Base-by-base conservation (phyloP, 2,797 vertebrate species). In the Typhlichthys eigenmanni region DNA sequence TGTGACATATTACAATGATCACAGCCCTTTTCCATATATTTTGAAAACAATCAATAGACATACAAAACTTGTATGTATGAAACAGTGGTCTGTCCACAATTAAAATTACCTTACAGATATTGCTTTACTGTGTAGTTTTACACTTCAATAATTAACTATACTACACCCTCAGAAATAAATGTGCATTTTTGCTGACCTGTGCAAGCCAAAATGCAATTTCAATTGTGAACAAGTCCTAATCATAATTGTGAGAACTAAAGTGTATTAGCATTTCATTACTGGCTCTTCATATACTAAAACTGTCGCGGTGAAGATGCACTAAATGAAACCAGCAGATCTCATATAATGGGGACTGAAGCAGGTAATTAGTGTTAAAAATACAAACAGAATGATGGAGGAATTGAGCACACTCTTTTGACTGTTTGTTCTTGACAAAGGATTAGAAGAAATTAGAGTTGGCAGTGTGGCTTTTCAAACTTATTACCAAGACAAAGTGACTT, bases 401-500 rank as follows among this genome's bases (percentile, higher is more conserved):
- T 82, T 70, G 6, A 50, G 72, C 71, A 72, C 77, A 75, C 70
- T 78, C 68, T 66, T 80, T 73, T 86, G 29, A 76, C 77, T 85
- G 75, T 77, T 79, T 89, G 84, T 87, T 90, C 85, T 69, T 79
- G 82, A 70, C 78, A 75, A 71, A 71, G 86, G 87, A 91, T 89
- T 90, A 83, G 61, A 80, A 82, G 71, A 84, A 85, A 89, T 71
- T 77, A 83, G 80, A 90, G 65, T 75, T 54, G 76, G 74, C 74
- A 68, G 72, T 69, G 72, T 69, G 62, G 66, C 76, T 84, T 84
- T 83, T 71, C 66, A 71, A 84, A 86, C 81, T 90, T 89, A 91
- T 89, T 90, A 90, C 85, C 81, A 75, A 89, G 80, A 90, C 87
- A 87, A 88, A 91, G 82, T 82, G 79, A 88, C 82, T 89, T 79